Evolutionary conservation across 2,888 invertebrate species (phyloP), one percentile per base, ranked within the genome.

Genomic region (Caenorhabditis angaria): DNA sequence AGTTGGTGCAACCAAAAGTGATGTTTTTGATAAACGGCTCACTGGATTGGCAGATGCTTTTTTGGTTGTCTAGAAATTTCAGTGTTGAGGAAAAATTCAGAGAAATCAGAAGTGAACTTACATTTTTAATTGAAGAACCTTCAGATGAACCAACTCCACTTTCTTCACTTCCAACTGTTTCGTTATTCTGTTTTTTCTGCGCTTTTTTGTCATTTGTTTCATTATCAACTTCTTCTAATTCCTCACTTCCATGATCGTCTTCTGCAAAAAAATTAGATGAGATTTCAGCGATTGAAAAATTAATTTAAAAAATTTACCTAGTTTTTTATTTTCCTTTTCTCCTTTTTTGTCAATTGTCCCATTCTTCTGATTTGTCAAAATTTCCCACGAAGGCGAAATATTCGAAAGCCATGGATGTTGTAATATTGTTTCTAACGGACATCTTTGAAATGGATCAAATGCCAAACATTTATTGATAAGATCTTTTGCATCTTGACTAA

Each of bases 381-480:
- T 59, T 25, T 70, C 55, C 83, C 83, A 83, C 22, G 74, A 67
- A 10, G 74, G 62, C 10, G 72, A 54, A 32, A 63, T 41, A 25
- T 67, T 66, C 56, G 65, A 67, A 20, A 82, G 53, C 84, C 84
- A 85, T 14, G 80, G 78, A 74, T 85, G 84, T 29, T 72, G 63
- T 18, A 85, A 69, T 50, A 85, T 76, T n/a, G 76, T 77, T 32
- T 85, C 83, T 2, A 85, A 50, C 8, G 78, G 59, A 53, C 80
- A 78, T 12, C 85, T 69, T 28, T 76, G 57, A 57, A 78, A 82
- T 18, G 84, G 83, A 57, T 85, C 84, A 59, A 85, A 85, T 27
- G 76, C 60, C 47, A 85, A 70, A 72, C 85, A 85, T 25, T 75
- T 67, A 28, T 69, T 66, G 62, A 85, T 79, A 32, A 85, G 75